phyloP scores from a whole-genome alignment of 2,113 vertebrate species.

The Anhinga anhinga region DNA sequence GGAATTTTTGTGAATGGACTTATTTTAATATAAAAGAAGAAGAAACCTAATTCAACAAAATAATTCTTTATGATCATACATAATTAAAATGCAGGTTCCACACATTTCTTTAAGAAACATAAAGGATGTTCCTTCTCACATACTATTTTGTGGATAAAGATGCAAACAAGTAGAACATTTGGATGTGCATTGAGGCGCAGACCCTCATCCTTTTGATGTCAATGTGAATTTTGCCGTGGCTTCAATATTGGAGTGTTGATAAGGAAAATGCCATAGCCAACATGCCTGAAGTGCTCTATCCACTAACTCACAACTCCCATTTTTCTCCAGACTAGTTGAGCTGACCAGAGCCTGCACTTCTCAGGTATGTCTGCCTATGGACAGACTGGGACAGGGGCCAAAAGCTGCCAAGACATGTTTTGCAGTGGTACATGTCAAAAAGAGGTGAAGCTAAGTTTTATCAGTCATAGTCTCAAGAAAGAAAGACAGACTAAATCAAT shows the following conservation, averaged over 20 bases:
- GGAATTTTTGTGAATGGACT: background rate
- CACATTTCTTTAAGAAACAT: background rate
- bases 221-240: background rate
- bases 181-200: background rate
- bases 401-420: background rate
- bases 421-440: background rate
- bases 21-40: background rate
- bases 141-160: background rate
- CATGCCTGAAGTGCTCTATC: background rate
- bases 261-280: background rate
- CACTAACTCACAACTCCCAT: background rate
- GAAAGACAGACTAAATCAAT: background rate
- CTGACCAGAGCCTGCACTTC: background rate
- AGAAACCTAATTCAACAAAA: background rate
- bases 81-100: background rate
- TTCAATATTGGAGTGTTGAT: background rate
- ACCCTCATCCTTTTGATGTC: background rate
- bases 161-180: background rate
- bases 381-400: background rate
- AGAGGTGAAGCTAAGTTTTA: background rate
- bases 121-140: background rate
- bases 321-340: background rate
- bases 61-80: background rate
- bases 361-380: background rate
- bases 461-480: background rate